phyloP scores from a whole-genome alignment of 2,797 vertebrate species.

The Sciaenops ocellatus region DNA sequence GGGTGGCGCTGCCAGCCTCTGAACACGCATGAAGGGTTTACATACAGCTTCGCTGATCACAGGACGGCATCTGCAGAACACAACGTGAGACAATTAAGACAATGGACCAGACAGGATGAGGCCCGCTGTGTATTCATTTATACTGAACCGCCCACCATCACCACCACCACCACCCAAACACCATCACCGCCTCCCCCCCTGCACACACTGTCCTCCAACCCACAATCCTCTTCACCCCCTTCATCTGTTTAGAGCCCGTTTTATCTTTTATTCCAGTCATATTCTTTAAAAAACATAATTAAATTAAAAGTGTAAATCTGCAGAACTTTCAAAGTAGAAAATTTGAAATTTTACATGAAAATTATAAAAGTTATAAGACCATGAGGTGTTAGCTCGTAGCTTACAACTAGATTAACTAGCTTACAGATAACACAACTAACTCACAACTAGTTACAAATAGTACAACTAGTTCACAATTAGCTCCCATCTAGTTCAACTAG shows the following conservation, averaged over 20 bases:
- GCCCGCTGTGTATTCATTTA: slow-evolving; percentile 42
- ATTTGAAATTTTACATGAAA: too few relatives aligned
- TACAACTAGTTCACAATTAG: too few relatives aligned
- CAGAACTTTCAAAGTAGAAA: background rate
- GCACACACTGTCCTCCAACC: background rate
- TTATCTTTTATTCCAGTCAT: background rate
- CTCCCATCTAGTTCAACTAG: too few relatives aligned
- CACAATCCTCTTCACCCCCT: slow-evolving; percentile 3
- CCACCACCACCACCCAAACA: too few relatives aligned
- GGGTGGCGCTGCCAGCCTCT: slow-evolving; percentile 49
- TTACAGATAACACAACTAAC: too few relatives aligned
- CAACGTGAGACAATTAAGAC: slow-evolving; percentile 45
- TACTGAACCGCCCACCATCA: background rate
- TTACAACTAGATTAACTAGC: too few relatives aligned
- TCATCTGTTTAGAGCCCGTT: background rate
- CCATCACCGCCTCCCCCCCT: background rate
- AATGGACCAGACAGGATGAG: slow-evolving; percentile 53
- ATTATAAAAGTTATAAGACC: too few relatives aligned
- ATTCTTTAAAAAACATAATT: background rate
- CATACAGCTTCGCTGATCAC: slow-evolving; percentile 22
- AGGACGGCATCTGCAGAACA: slow-evolving; percentile 28
- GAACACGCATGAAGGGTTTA: background rate
- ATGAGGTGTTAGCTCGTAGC: too few relatives aligned
- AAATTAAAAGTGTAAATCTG: background rate
- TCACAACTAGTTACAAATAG: too few relatives aligned